A percentile compares a stretch with the other conserved stretches of the same genome.
Conservation (phyloP, 2,797 vertebrate species). For the Enteromius thamalakanensis region DNA sequence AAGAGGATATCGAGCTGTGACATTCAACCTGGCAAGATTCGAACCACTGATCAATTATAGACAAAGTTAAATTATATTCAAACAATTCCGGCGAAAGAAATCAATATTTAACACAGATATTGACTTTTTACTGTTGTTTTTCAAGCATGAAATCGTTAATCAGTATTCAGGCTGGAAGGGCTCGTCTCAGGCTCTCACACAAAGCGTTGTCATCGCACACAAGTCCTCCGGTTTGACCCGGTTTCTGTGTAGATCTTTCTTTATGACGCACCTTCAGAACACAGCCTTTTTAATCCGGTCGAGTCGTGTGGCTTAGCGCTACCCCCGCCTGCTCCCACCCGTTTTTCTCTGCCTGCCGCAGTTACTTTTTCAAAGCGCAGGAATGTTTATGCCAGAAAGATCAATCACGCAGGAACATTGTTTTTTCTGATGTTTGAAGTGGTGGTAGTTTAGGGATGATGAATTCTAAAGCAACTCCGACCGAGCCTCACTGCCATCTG, state of each 20-base stretch:
- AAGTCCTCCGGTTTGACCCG: slow-evolving; percentile 62
- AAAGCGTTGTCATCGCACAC: slow-evolving; percentile 11
- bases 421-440: slow-evolving; percentile 80
- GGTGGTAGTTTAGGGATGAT: slow-evolving; percentile 78
- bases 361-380: slow-evolving; percentile 53
- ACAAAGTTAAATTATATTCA: slow-evolving; percentile 33
- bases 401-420: slow-evolving; percentile 77
- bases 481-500: slow-evolving; percentile 72
- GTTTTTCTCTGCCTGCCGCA: slow-evolving; percentile 66
- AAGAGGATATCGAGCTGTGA: background rate
- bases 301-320: slow-evolving; percentile 73
- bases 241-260: slow-evolving; percentile 67
- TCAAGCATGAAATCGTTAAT: slow-evolving; percentile 47
- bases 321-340: slow-evolving; percentile 45
- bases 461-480: slow-evolving; percentile 78
- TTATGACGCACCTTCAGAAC: slow-evolving; percentile 75
- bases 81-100: slow-evolving; percentile 20
- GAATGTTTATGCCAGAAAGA: slow-evolving; percentile 69
- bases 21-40: slow-evolving; percentile 10
- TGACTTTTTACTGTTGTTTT: slow-evolving; percentile 42
- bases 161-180: slow-evolving; percentile 15
- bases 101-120: slow-evolving; percentile 50
- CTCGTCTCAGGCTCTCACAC: slow-evolving; percentile 1
- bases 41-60: slow-evolving; percentile 35
- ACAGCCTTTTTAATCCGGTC: slow-evolving; percentile 75